A percentile compares a stretch with the other conserved stretches of the same genome.
These are phyloP conservation scores for Zaprionus obscuricornis DNA, from an alignment of 2,888 invertebrate species.

Conservation along the genomic window DNA sequence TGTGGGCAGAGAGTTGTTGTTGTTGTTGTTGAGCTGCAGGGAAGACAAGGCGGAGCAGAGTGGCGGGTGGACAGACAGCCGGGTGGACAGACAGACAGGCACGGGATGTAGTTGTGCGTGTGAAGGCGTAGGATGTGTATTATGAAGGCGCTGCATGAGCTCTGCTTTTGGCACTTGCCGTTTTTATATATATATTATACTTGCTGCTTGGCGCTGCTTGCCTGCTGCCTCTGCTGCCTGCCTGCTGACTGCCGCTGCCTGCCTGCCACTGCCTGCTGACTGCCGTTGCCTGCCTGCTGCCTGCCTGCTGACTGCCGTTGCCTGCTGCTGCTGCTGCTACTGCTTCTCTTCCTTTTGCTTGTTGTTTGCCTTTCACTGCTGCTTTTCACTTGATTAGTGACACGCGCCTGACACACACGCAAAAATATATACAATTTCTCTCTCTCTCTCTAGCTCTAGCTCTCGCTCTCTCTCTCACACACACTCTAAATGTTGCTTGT, in stretches of 20 bases:
- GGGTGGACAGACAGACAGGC: too few relatives aligned
- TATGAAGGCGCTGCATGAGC: constrained; percentile 21
- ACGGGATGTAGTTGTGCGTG: too few relatives aligned
- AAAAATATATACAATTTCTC: constrained; percentile 1
- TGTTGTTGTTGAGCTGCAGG: background rate
- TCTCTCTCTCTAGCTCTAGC: too few relatives aligned
- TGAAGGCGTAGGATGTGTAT: background rate
- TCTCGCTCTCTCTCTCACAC: background rate
- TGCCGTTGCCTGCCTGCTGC: too few relatives aligned
- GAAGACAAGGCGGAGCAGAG: background rate
- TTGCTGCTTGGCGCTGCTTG: constrained; percentile 7
- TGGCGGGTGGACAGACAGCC: too few relatives aligned
- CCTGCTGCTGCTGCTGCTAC: too few relatives aligned
- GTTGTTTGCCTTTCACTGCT: constrained; percentile 20
- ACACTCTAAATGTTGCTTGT: too few relatives aligned
- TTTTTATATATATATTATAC: constrained; percentile 33
- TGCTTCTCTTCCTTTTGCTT: background rate
- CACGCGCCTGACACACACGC: constrained; percentile 57
- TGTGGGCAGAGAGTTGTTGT: constrained; percentile 9
- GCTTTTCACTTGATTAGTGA: constrained; percentile 67
- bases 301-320: too few relatives aligned
- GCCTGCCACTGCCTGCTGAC: too few relatives aligned
- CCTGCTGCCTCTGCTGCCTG: background rate
- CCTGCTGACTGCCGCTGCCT: too few relatives aligned
- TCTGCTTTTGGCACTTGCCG: constrained; percentile 45